Evolutionary conservation across 1,140 invertebrate genomes (phyloP).

Genomic region (Globodera rostochiensis): DNA sequence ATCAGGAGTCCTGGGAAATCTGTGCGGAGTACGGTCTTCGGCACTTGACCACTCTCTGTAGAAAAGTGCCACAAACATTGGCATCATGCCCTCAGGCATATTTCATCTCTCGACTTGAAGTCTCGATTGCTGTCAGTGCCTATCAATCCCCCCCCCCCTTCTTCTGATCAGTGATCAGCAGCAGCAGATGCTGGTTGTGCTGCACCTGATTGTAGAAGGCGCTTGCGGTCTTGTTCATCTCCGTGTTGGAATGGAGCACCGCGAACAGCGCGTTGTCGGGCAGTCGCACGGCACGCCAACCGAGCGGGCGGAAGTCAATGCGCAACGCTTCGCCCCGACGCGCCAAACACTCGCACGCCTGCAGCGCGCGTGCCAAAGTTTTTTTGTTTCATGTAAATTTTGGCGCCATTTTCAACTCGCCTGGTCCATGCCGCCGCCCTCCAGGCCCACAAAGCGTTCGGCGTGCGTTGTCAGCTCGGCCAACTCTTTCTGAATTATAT

Average conservation of each 20-base stretch:
- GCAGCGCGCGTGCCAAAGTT: background rate
- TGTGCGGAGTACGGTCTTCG: too few relatives aligned
- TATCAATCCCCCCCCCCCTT: too few relatives aligned
- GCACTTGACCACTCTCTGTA: too few relatives aligned
- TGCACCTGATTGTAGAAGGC: conserved; percentile 71
- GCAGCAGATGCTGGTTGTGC: too few relatives aligned
- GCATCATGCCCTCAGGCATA: too few relatives aligned
- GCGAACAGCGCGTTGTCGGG: conserved; percentile 84
- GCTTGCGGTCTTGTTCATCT: conserved; percentile 90
- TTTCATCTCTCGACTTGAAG: too few relatives aligned
- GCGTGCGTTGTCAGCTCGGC: conserved; percentile 44
- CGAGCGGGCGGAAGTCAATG: conserved; percentile 90
- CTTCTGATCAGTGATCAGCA: too few relatives aligned
- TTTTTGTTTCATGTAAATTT: background rate
- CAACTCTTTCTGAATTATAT: conserved; percentile 28
- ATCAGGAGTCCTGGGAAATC: too few relatives aligned
- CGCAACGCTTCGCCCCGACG: conserved; percentile 75
- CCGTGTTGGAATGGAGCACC: conserved; percentile 85
- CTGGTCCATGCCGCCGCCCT: conserved; percentile 94
- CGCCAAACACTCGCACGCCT: conserved; percentile 78
- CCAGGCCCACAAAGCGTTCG: conserved; percentile 48
- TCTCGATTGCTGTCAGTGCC: too few relatives aligned
- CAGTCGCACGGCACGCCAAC: conserved; percentile 77
- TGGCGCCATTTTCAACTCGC: conserved; percentile 69
- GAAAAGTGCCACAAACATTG: too few relatives aligned